phyloP scores from a whole-genome alignment of 1,140 invertebrate genomes.

The Tetramorium alpestre region DNA sequence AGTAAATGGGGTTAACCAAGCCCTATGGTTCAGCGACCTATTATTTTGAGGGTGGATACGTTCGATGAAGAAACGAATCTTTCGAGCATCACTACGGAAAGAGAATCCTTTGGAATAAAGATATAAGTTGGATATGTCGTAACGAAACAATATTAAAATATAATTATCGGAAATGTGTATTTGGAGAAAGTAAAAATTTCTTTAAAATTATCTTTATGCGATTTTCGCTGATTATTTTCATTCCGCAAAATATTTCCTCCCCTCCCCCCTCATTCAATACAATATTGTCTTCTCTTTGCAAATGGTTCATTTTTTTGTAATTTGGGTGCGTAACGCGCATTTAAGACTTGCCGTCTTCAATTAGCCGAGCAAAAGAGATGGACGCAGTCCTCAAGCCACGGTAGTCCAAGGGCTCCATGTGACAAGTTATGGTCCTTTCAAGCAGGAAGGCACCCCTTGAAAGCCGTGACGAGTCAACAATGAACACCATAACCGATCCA shows the following conservation, averaged over 20 bases:
- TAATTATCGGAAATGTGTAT: neutral
- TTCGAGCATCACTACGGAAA: slow-evolving; percentile 50
- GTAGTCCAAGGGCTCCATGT: slow-evolving; percentile 62
- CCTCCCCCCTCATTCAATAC: neutral
- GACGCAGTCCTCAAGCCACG: slow-evolving; percentile 50
- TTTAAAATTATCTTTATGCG: neutral
- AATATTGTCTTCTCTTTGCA: neutral
- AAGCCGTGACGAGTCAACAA: slow-evolving; percentile 74
- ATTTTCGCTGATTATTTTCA: neutral
- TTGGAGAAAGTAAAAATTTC: neutral
- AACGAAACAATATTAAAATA: slow-evolving; percentile 17
- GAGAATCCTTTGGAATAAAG: slow-evolving; percentile 26
- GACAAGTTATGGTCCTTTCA: slow-evolving; percentile 69
- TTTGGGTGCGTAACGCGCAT: neutral
- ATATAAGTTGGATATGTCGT: slow-evolving; percentile 3
- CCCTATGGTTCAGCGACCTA: slow-evolving; percentile 61
- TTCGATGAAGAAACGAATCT: slow-evolving; percentile 66
- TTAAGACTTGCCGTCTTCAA: slow-evolving; percentile 51
- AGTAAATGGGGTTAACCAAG: slow-evolving; percentile 74
- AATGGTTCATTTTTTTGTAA: slow-evolving; percentile 21
- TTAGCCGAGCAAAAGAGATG: slow-evolving; percentile 59
- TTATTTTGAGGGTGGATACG: slow-evolving; percentile 71
- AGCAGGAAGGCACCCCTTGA: slow-evolving; percentile 71
- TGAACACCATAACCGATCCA: slow-evolving; percentile 68
- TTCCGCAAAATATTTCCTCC: neutral